Evolutionary conservation across 2,113 vertebrate species (phyloP).

Genomic region (Coreoperca whiteheadi): DNA sequence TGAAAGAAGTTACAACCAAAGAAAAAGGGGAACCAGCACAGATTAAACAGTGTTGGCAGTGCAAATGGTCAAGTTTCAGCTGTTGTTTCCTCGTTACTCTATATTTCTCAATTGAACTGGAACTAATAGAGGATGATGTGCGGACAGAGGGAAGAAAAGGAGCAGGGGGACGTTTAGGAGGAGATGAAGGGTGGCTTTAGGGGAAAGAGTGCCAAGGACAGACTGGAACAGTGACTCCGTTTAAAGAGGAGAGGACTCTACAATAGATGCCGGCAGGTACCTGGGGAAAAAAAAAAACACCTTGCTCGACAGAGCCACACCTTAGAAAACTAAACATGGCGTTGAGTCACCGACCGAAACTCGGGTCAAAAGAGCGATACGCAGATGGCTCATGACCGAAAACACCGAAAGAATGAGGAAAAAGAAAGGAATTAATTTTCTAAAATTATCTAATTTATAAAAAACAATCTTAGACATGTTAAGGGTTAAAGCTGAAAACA

Average conservation of each 20-base stretch:
- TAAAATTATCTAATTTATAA: neutral
- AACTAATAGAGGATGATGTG: slow-evolving; percentile 68
- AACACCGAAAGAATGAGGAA: neutral
- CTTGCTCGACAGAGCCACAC: slow-evolving; percentile 76
- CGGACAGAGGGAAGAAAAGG: slow-evolving; percentile 33
- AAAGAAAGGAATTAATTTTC: rapidly evolving
- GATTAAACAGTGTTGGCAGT: neutral
- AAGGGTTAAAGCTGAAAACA: neutral
- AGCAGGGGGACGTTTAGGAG: slow-evolving; percentile 10
- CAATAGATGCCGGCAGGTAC: slow-evolving; percentile 12
- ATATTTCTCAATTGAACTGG: slow-evolving; percentile 58
- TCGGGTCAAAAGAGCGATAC: slow-evolving; percentile 41
- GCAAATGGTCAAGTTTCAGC: slow-evolving; percentile 12
- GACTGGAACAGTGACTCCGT: neutral
- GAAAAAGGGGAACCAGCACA: neutral
- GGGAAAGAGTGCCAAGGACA: slow-evolving; percentile 21
- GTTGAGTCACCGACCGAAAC: slow-evolving; percentile 82
- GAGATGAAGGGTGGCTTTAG: slow-evolving; percentile 15
- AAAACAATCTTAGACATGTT: no score
- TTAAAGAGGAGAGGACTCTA: neutral
- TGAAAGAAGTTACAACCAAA: neutral
- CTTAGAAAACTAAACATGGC: slow-evolving; percentile 78
- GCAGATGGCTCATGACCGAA: neutral
- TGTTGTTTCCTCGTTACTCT: slow-evolving; percentile 27
- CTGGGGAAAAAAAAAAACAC: slow-evolving; percentile 53